Percentiles rank a stretch among this genome's conserved stretches.
Evolutionary conservation across 2,888 invertebrate species (phyloP).

Genomic region (Hyppa rectilinea): DNA sequence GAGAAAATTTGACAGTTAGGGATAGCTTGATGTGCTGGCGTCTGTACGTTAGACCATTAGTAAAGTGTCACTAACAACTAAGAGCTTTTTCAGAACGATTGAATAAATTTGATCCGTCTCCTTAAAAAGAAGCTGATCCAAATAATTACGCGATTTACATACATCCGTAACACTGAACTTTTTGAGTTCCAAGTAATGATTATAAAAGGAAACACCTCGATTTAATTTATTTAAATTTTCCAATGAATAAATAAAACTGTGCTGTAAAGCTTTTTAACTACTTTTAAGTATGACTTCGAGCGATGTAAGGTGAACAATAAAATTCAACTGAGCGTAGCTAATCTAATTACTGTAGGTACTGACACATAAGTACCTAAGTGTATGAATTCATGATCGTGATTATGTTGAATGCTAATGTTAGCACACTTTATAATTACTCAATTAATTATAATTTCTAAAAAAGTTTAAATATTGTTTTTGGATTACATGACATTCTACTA

Average conservation of each 20-base stretch:
- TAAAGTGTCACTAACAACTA: background rate
- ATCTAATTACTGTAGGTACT: slow-evolving; percentile 58
- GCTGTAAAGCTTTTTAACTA: slow-evolving; percentile 38
- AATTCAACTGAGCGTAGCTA: slow-evolving; percentile 57
- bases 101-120: slow-evolving; percentile 15
- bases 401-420: slow-evolving; percentile 61
- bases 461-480: slow-evolving; percentile 20
- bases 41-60: too few species aligned
- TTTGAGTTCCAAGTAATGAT: slow-evolving; percentile 23
- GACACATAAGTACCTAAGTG: slow-evolving; percentile 34
- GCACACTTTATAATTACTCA: slow-evolving; percentile 59
- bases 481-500: slow-evolving; percentile 34
- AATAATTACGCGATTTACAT: slow-evolving; percentile 51
- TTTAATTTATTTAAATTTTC: slow-evolving; percentile 54
- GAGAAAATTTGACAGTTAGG: too few species aligned
- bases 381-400: slow-evolving; percentile 54
- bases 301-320: slow-evolving; percentile 54
- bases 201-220: slow-evolving; percentile 10
- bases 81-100: slow-evolving; percentile 14
- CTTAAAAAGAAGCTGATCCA: slow-evolving; percentile 30
- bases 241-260: slow-evolving; percentile 48
- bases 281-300: slow-evolving; percentile 28
- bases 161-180: slow-evolving; percentile 27
- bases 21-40: too few species aligned
- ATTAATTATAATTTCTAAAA: slow-evolving; percentile 53